Percentiles rank a stretch among this genome's conserved stretches.
Evolutionary conservation across 2,888 invertebrate species (phyloP).

Genomic region (Lepidocyrtinus sp.): DNA sequence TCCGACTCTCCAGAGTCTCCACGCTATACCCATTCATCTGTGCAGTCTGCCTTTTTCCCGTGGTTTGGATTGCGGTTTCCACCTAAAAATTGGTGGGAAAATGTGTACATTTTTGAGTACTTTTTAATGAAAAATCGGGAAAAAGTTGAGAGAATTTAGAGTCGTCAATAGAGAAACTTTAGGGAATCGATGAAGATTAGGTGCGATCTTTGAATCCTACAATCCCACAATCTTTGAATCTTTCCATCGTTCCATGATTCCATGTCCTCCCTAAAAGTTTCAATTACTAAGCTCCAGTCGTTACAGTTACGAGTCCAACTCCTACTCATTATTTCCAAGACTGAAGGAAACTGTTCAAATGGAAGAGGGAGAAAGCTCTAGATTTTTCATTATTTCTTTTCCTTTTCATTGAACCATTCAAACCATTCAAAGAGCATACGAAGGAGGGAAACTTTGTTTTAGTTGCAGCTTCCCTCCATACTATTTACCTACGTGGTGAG

Average conservation of each 20-base stretch:
- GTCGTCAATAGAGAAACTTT: conserved; percentile 47
- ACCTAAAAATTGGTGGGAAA: conserved; percentile 36
- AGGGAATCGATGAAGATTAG: conserved; percentile 61
- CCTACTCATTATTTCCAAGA: conserved; percentile 46
- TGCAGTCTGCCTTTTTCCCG: too few species aligned
- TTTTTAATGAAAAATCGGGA: conserved; percentile 63
- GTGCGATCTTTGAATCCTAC: conserved; percentile 54
- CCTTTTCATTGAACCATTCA: conserved; percentile 10
- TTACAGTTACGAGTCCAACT: too few species aligned
- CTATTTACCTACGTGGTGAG: conserved; percentile 38
- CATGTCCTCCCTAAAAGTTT: too few species aligned
- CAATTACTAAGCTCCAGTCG: too few species aligned
- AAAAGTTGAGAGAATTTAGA: conserved; percentile 21
- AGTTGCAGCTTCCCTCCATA: not conserved
- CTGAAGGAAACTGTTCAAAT: conserved; percentile 7
- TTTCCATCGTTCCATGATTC: too few species aligned
- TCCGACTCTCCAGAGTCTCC: too few species aligned
- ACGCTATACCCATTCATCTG: too few species aligned
- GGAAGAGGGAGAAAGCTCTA: conserved; percentile 16
- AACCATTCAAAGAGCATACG: too few species aligned
- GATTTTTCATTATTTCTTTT: conserved; percentile 22
- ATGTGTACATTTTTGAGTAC: too few species aligned
- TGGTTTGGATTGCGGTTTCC: conserved; percentile 21
- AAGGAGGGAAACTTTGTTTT: too few species aligned
- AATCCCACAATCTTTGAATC: too few species aligned